Base-by-base conservation (phyloP, 2,113 vertebrate genomes). In the Psettodes erumei region DNA sequence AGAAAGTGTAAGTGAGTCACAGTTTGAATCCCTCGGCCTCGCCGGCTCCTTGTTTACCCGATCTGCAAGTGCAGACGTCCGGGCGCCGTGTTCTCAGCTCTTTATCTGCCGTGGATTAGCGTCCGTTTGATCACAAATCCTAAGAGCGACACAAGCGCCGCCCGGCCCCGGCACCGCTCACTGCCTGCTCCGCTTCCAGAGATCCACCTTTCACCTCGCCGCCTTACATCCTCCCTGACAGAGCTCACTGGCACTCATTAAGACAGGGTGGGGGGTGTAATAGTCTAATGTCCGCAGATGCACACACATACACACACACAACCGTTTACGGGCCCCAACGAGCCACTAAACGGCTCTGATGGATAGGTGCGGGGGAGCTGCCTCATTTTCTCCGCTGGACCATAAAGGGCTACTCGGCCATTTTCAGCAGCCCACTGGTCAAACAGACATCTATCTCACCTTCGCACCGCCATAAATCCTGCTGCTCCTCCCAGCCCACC, bases 341-440 rank as follows among this genome's bases (percentile, higher is more conserved):
- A 93, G 88, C 82, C 89, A 73, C 83, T 89, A 90, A 92, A 89
- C 86, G 79, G 66, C 78, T 53, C 70, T 92, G 91, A 92, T 92
- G 87, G 87, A 90, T 91, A 54, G 86, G 30, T 70, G 79, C 79
- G 89, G 79, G 83, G 88, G 86, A 75, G 82, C 70, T 19, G 77
- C 69, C 86, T 91, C 87, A 91, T 94, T 92, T 92, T 91, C 83
- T 89, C 84, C 54, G 19, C 65, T 33, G 70, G 88, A 84, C 84
- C 81, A 84, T 88, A 91, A 89, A 84, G 75, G 75, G 62, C 70
- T 50, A 19, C 78, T 74, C 9, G 68, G 85, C 66, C 80, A 74
- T 92, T 90, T 88, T 86, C 88, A 85, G 88, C 91, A 85, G 86
- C 88, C 88, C 86, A 83, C 75, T 88, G 92, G 90, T 92, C 89